Evolutionary conservation across 1,140 invertebrate species (phyloP), one percentile per base, ranked within the genome.

Genomic region (Aphelinus certus): DNA sequence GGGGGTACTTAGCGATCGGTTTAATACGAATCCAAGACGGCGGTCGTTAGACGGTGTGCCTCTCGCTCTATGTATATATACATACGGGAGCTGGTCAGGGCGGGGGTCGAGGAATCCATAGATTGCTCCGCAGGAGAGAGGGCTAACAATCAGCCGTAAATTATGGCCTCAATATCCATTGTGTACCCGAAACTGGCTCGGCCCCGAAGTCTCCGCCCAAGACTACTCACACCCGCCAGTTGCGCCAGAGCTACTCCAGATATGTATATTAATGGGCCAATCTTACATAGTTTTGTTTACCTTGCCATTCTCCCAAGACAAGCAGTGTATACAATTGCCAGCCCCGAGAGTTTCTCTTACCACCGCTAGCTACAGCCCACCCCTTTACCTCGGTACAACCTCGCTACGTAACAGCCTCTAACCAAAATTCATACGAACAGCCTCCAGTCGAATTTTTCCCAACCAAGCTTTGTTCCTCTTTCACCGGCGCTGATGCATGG

Each of bases 281-380:
- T 88, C 87, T 88, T 88, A 88, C 87, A 88, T 88, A 88, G 87
- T 88, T 88, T 87, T 88, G 87, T 88, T 88, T 88, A 88, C 86
- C 86, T 88, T 88, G 85, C 86, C 84, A 87, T 88, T 87, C 86
- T 88, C 61, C 57, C 45, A 56, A 48, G 9, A 48, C 78, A 76
- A 81, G 79, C 42, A 83, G 82, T 85, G 86, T 87, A 87, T 86
- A 88, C 87, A 88, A 87, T 87, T 88, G 86, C 86, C 84, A 87
- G 76, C 62, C 81, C 78, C 76, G 76, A 65, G 71, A 46, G 75
- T 62, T 79, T 26, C 26, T 26, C 26, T 26, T 26, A 26, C 26
- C 26, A 26, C 26, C 26, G 26, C 26, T 0, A 26, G 26, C 26
- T 26, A 26, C 26, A 26, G 26, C 51, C 51, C 51, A 4, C 51